These are phyloP conservation scores for Grantiella picta DNA, from an alignment of 2,113 vertebrate species.

Conservation along the genomic window DNA sequence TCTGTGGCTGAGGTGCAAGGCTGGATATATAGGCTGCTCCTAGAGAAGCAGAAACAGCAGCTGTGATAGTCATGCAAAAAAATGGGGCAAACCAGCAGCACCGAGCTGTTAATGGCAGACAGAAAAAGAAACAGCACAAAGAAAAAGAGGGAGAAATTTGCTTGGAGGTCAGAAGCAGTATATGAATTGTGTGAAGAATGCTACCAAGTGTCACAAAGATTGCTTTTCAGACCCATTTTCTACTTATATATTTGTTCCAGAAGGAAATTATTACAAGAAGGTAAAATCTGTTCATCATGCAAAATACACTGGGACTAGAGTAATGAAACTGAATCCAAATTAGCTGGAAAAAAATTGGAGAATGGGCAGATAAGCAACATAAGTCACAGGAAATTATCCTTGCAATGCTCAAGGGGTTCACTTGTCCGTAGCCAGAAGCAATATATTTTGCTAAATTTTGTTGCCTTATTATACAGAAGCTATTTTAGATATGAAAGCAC, in stretches of 20 bases:
- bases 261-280: background rate
- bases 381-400: conserved; percentile 20
- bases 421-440: background rate
- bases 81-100: background rate
- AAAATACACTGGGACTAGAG: background rate
- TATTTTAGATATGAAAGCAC: conserved; percentile 4
- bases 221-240: background rate
- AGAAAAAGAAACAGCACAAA: background rate
- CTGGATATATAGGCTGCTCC: background rate
- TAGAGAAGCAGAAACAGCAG: background rate
- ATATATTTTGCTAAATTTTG: conserved; percentile 7
- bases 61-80: background rate
- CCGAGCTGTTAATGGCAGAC: background rate
- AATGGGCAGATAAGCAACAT: conserved; percentile 6
- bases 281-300: conserved; percentile 7
- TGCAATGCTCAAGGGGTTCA: background rate
- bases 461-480: conserved; percentile 3
- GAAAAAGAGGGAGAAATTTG: background rate
- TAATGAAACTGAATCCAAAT: conserved; percentile 24
- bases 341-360: background rate
- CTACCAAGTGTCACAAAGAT: background rate
- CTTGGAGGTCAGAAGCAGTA: background rate
- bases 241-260: background rate
- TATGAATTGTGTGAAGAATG: background rate
- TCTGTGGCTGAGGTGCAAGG: background rate